Percentiles rank a stretch among this genome's conserved stretches.
Conservation (phyloP, 1,140 invertebrate genomes). For the Meloidogyne exigua region DNA sequence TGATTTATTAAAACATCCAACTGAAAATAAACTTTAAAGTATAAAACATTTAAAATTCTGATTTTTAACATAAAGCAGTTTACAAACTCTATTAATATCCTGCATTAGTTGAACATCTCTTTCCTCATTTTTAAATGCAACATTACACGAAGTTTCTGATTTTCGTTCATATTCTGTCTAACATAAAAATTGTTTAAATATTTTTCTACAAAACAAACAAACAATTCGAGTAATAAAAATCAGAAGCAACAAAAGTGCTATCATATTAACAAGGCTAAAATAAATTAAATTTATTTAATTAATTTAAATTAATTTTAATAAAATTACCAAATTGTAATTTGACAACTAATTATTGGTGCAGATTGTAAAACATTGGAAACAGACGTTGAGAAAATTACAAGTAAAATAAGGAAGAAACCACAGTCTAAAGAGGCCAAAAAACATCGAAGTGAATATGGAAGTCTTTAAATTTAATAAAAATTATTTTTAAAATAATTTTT, state of each 20-base stretch:
- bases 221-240: constrained; percentile 64
- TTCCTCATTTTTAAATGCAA: constrained; percentile 75
- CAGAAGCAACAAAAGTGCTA: constrained; percentile 55
- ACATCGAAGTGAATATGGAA: constrained; percentile 58
- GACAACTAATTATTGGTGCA: constrained; percentile 49
- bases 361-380: constrained; percentile 46
- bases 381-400: constrained; percentile 49
- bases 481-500: background rate
- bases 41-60: too few relatives aligned
- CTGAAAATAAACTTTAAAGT: too few relatives aligned
- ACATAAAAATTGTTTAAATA: constrained; percentile 13
- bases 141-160: constrained; percentile 58
- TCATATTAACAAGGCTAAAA: constrained; percentile 53
- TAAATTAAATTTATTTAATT: too few relatives aligned
- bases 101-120: constrained; percentile 85
- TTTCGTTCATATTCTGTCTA: constrained; percentile 63
- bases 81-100: constrained; percentile 71
- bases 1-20: too few relatives aligned
- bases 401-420: constrained; percentile 43
- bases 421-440: constrained; percentile 51
- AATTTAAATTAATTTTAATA: background rate
- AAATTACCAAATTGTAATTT: constrained; percentile 49
- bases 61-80: too few relatives aligned
- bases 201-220: constrained; percentile 19
- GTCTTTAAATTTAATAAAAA: constrained; percentile 6